A percentile compares a stretch with the other conserved stretches of the same genome.
Conservation (phyloP, 2,888 invertebrate species). For the Autographa gamma region DNA sequence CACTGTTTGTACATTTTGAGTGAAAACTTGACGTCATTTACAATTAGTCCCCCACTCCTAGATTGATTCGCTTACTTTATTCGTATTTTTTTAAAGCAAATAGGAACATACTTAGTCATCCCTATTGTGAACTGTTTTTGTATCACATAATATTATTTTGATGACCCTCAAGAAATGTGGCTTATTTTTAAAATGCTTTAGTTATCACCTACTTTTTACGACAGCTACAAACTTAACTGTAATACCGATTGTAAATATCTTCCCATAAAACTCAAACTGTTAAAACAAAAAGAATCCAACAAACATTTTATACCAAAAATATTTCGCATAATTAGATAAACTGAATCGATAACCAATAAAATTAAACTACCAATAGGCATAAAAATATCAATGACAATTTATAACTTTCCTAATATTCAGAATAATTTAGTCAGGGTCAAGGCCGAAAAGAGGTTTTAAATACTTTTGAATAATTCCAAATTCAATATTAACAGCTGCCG, state of each 20-base stretch:
- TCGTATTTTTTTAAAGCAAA: no score
- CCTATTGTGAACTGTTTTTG: no score
- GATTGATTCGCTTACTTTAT: no score
- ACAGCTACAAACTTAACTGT: slow-evolving; percentile 17
- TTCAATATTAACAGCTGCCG: slow-evolving; percentile 54
- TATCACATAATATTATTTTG: no score
- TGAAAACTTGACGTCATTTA: no score
- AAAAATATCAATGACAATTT: slow-evolving; percentile 49
- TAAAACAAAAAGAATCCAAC: neutral
- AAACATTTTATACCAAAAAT: slow-evolving; percentile 6
- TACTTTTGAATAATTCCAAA: slow-evolving; percentile 54
- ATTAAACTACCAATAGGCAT: slow-evolving; percentile 29
- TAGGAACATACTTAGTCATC: no score
- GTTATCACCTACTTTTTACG: neutral
- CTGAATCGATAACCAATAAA: slow-evolving; percentile 31
- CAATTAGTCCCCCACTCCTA: no score
- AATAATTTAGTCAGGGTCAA: slow-evolving; percentile 59
- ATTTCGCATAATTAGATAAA: slow-evolving; percentile 14
- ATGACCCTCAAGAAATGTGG: no score
- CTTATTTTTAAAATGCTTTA: neutral
- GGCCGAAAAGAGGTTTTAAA: slow-evolving; percentile 58
- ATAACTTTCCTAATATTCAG: slow-evolving; percentile 45
- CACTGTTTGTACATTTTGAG: no score
- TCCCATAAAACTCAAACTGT: slow-evolving; percentile 18
- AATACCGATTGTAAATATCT: slow-evolving; percentile 8